Evolutionary conservation across 2,113 vertebrate genomes (phyloP).

Genomic region (Ictidomys tridecemlineatus): DNA sequence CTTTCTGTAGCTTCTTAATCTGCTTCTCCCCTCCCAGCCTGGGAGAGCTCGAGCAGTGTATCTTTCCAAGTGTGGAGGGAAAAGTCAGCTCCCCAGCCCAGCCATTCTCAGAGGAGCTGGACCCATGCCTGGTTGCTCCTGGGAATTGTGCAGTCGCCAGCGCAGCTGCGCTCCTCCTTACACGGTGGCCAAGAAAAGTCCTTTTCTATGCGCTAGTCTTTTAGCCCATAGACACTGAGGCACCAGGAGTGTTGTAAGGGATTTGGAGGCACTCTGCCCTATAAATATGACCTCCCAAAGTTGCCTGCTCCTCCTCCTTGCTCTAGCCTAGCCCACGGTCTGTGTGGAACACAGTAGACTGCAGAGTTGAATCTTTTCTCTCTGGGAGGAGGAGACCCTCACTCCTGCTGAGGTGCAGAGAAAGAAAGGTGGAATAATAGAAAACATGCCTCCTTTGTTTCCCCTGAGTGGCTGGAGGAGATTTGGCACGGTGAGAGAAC

Average conservation of each 20-base stretch:
- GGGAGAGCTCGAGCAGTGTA: not conserved
- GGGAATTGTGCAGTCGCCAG: constrained; percentile 68
- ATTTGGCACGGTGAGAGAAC: not conserved
- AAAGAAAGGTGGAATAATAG: not conserved
- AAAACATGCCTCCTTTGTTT: not conserved
- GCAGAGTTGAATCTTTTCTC: not conserved
- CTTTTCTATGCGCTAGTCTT: constrained; percentile 70
- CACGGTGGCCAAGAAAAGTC: constrained; percentile 70
- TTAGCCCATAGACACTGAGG: constrained; percentile 68
- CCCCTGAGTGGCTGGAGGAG: not conserved
- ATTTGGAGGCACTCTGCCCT: constrained; percentile 39
- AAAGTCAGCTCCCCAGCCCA: not conserved
- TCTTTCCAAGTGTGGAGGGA: constrained; percentile 45
- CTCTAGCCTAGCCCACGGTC: not conserved
- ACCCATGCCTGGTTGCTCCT: constrained; percentile 62
- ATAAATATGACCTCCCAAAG: constrained; percentile 7
- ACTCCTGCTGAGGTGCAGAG: not conserved
- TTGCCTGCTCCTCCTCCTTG: not conserved
- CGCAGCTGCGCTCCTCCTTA: constrained; percentile 67
- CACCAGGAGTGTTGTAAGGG: constrained; percentile 68
- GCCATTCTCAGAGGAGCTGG: constrained; percentile 64
- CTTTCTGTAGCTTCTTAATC: constrained; percentile 48
- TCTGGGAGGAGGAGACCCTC: not conserved
- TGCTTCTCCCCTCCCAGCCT: not conserved
- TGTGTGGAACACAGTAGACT: not conserved